Evolutionary conservation across 2,888 invertebrate genomes (phyloP).

Genomic region (Eurytoma californica): DNA sequence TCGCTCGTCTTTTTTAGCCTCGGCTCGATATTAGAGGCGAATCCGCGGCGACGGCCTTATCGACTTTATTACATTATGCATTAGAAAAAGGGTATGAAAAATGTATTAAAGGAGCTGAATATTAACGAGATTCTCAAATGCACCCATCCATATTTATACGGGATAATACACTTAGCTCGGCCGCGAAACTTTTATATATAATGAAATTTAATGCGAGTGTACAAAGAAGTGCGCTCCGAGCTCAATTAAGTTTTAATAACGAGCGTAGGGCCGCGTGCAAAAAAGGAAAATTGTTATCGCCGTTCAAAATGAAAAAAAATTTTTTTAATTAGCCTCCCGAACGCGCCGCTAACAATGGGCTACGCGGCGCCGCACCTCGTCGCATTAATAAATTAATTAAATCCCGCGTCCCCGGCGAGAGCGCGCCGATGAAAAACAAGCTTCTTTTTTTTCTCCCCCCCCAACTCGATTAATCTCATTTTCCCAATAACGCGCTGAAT

Average conservation of each 20-base stretch:
- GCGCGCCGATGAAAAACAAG: neutral
- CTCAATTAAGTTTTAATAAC: too few species aligned
- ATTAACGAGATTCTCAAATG: conserved; percentile 24
- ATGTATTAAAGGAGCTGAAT: conserved; percentile 23
- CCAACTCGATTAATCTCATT: conserved; percentile 45
- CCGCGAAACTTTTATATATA: too few species aligned
- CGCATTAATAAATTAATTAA: conserved; percentile 38
- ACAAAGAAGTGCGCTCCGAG: too few species aligned
- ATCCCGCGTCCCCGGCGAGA: neutral
- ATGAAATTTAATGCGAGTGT: too few species aligned
- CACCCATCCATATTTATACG: conserved; percentile 30
- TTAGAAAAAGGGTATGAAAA: conserved; percentile 47
- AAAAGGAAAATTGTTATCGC: too few species aligned
- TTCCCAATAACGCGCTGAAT: conserved; percentile 29
- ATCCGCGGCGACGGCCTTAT: neutral
- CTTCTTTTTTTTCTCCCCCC: neutral
- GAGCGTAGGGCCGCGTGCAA: too few species aligned
- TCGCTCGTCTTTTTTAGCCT: neutral
- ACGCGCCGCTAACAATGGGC: too few species aligned
- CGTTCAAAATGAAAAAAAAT: too few species aligned
- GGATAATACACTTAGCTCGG: neutral
- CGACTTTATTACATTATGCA: conserved; percentile 44
- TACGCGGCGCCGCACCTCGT: neutral
- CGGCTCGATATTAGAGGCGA: neutral
- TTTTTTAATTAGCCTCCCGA: too few species aligned